phyloP scores from a whole-genome alignment of 2,888 invertebrate genomes.

The Phrixothrix hirtus region DNA sequence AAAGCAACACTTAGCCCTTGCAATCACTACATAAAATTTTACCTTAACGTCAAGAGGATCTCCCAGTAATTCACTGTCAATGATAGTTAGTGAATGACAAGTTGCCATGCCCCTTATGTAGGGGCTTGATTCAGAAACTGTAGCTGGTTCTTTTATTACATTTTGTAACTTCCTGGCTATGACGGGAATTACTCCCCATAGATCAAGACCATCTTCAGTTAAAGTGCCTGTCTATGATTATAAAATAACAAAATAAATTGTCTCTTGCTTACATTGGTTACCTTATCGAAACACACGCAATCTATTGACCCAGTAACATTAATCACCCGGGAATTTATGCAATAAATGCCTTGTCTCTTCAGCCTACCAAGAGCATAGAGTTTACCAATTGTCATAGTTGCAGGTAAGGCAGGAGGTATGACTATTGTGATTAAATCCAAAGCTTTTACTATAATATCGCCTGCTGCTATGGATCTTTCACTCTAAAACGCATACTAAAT shows the following conservation, averaged over 20 bases:
- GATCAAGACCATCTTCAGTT: slow-evolving; percentile 93
- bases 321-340: slow-evolving; percentile 90
- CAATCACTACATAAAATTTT: too few relatives aligned
- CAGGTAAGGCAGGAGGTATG: slow-evolving; percentile 92
- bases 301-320: slow-evolving; percentile 90
- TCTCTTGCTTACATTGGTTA: slow-evolving; percentile 47
- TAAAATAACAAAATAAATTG: background rate
- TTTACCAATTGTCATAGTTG: slow-evolving; percentile 96
- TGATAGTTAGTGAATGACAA: slow-evolving; percentile 89
- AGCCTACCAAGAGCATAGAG: slow-evolving; percentile 86
- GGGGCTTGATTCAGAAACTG: slow-evolving; percentile 35
- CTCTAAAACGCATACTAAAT: slow-evolving; percentile 54
- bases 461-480: slow-evolving; percentile 62
- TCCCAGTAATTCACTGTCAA: slow-evolving; percentile 82
- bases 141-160: slow-evolving; percentile 41
- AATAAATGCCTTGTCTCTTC: slow-evolving; percentile 77
- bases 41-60: slow-evolving; percentile 93
- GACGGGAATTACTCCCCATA: slow-evolving; percentile 87
- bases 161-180: slow-evolving; percentile 37
- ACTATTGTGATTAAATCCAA: slow-evolving; percentile 93
- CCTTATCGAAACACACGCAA: slow-evolving; percentile 91
- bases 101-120: slow-evolving; percentile 79
- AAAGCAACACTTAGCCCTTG: too few relatives aligned
- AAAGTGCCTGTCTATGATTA: slow-evolving; percentile 84
- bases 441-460: slow-evolving; percentile 77